Evolutionary conservation across 2,113 vertebrate genomes (phyloP).

Genomic region (Oreochromis tanganicae): DNA sequence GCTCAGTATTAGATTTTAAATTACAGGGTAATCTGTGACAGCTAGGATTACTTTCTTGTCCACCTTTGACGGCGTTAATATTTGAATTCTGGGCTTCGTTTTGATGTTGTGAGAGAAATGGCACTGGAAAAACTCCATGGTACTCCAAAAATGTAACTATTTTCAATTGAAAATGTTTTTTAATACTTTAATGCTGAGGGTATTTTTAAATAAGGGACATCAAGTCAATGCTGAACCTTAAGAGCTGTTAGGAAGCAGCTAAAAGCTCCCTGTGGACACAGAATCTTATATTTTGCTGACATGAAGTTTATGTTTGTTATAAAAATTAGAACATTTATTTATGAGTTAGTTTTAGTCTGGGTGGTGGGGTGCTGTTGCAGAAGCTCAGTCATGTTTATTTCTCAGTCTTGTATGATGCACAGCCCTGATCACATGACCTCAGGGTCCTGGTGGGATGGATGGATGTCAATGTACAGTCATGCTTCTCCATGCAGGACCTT

Average conservation of each 20-base stretch:
- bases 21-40: not conserved
- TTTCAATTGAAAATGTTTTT: not conserved
- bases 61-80: not conserved
- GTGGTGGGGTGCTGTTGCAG: fast-evolving
- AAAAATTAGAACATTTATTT: fast-evolving
- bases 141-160: not conserved
- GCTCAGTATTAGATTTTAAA: not conserved
- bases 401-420: not conserved
- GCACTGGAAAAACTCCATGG: not conserved
- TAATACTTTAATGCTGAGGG: not conserved
- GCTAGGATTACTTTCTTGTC: not conserved
- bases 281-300: not conserved
- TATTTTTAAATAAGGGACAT: not conserved
- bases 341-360: not conserved
- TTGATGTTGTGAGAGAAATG: not conserved
- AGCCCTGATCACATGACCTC: not conserved
- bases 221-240: not conserved
- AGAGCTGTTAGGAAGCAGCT: not conserved
- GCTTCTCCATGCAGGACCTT: not conserved
- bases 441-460: not conserved
- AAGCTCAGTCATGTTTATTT: not conserved
- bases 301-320: not conserved
- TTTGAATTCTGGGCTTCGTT: not conserved
- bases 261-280: not conserved
- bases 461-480: not conserved